Conservation (phyloP, 2,113 vertebrate genomes). For the Carlito syrichta region DNA sequence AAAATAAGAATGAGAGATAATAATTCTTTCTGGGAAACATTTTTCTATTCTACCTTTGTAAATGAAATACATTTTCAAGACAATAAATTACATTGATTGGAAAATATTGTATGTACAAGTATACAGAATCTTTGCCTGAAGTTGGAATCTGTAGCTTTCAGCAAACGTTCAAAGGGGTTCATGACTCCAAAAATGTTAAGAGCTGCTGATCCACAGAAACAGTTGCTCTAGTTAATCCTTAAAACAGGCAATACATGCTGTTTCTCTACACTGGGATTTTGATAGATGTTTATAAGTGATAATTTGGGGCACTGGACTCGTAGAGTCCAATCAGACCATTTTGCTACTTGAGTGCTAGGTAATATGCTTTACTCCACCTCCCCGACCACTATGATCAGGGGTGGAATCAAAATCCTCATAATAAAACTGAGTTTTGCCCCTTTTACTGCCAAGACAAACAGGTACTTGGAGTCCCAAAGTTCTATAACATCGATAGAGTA, state of each 20-base stretch:
- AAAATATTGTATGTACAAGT: neutral
- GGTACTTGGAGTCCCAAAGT: neutral
- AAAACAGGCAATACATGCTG: neutral
- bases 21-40: neutral
- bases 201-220: neutral
- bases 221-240: neutral
- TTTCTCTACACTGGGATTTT: neutral
- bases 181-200: neutral
- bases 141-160: neutral
- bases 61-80: neutral
- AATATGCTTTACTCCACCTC: neutral
- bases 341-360: neutral
- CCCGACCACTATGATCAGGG: neutral
- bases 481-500: neutral
- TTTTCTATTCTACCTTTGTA: neutral
- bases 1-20: neutral
- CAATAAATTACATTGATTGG: neutral
- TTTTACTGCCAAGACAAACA: neutral
- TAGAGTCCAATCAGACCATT: neutral
- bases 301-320: neutral
- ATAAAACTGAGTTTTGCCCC: neutral
- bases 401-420: neutral
- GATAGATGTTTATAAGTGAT: neutral
- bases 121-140: neutral
- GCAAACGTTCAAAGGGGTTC: neutral